Base-by-base conservation (phyloP, 2,888 invertebrate species). In the Trichopria drosophilae region DNA sequence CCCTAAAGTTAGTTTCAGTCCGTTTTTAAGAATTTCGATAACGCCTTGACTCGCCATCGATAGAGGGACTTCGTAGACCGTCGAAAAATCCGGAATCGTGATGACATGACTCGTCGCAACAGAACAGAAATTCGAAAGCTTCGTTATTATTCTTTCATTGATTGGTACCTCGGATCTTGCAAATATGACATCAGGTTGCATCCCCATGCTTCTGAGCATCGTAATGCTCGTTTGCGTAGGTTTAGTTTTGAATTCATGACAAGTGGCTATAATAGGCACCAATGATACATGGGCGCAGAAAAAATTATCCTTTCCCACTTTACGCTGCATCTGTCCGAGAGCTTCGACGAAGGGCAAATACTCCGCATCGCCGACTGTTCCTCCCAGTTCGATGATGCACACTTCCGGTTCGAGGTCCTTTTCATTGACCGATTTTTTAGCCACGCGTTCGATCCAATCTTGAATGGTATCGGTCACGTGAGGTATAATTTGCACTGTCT, bases 271-370 rank as follows among this genome's bases (percentile, higher is more conserved):
- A 84, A 91, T 67, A 28, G 97, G 95, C 45, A 99, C 88, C 48
- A 98, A 79, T 4, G 97, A 97, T 1, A 99, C 98, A 79, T 99
- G 98, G 12, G 97, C 95, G 68, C 89, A 88, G 72, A 94, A 94
- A 72, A 98, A 95, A 71, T 96, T 95, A 67, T 97, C 94, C 48
- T 84, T 80, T 67, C 90, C 91, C 0, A 94, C 95, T 60, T 93
- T 81, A 71, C 96, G 95, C 71, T 96, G 96, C 71, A 98, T 97
- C 70, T 97, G 97, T 18, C 97, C 81, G 73, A 99, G 98, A 3
- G 98, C 98, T 77, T 98, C 97, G 1, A 98, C 93, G 76, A 98
- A 99, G 0, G 97, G 93, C 97, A 97, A 97, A 55, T 97, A 93
- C 77, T 99, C 99, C 61, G 99, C 99, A 71, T 99, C 99, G 45